Evolutionary conservation across 1,140 invertebrate species (phyloP), one percentile per base, ranked within the genome.

Genomic region (Gryon sp.): DNA sequence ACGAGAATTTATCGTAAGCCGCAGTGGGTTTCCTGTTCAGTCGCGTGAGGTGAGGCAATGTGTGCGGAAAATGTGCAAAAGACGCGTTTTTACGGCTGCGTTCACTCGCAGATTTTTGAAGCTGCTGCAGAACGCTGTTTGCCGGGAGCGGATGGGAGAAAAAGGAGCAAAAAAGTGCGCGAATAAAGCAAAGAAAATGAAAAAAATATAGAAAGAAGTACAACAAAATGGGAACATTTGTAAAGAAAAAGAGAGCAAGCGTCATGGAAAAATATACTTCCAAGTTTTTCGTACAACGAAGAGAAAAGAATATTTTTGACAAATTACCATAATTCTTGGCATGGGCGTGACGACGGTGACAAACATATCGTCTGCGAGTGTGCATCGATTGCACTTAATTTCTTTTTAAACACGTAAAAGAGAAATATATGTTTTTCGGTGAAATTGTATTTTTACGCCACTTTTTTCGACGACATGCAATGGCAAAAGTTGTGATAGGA

Each of bases 21-120:
- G 24, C 57, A 43, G 34, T 22, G 55, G 48, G 66, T 70, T 77
- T 77, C 66, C 68, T 73, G 68, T 73, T 78, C 68, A 73, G 68
- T 73, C 62, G 53, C 66, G 66, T 68, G 75, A 72, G 66, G 59
- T 59, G 62, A 62, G 55, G 53, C 66, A 72, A 77, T 68, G 60
- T 68, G 60, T 68, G 68, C 62, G 62, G 75, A 72, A 77, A 77
- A 77, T 77, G 75, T 72, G 66, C 75, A 45, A 77, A 72, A 77
- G 75, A 72, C 68, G 75, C 75, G 66, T 77, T 77, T 77, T 77
- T 72, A 77, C 68, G 75, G 68, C 55, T 77, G 68, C 66, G 55
- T 77, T 60, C 62, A 72, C 66, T 77, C 40, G 22, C 57, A 55
- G 75, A 72, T 76, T 66, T n/a, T 66, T 65, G 73, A 69, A 68